These are phyloP conservation scores for Procambarus virginalis DNA, from an alignment of 1,140 invertebrate species.

Conservation along the genomic window DNA sequence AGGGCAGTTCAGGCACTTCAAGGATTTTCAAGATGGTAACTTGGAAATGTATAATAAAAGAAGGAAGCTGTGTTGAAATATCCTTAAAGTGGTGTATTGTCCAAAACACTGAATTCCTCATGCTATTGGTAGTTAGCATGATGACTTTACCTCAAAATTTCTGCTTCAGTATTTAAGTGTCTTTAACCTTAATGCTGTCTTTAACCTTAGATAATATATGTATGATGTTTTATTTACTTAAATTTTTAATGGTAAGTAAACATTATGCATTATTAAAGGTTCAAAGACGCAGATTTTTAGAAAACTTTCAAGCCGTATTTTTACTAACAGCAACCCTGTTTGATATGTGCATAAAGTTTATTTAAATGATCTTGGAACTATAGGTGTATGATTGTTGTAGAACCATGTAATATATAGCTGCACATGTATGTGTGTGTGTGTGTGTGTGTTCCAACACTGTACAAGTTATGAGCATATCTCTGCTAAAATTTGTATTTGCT, in stretches of 20 bases:
- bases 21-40: constrained; percentile 25
- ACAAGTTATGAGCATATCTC: no score
- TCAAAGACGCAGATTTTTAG: constrained; percentile 1
- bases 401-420: no score
- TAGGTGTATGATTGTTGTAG: neutral
- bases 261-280: neutral
- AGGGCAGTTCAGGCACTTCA: constrained; percentile 20
- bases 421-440: no score
- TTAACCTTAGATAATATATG: constrained; percentile 8
- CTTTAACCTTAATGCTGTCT: constrained; percentile 1
- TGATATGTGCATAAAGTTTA: constrained; percentile 17
- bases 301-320: neutral
- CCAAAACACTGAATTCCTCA: constrained; percentile 32
- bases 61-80: constrained; percentile 25
- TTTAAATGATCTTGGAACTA: neutral
- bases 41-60: neutral
- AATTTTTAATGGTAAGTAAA: constrained; percentile 19
- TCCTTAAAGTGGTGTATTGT: constrained; percentile 48
- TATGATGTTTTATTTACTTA: constrained; percentile 19
- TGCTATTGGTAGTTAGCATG: constrained; percentile 39
- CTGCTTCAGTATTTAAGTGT: constrained; percentile 4
- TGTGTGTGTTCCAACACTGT: no score
- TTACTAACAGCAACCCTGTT: constrained; percentile 15
- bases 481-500: no score
- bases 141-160: constrained; percentile 22